A percentile compares a stretch with the other conserved stretches of the same genome.
Evolutionary conservation across 35 echinoderm and acorn worm species (phyloP).

Genomic region (Antedon bifida): DNA sequence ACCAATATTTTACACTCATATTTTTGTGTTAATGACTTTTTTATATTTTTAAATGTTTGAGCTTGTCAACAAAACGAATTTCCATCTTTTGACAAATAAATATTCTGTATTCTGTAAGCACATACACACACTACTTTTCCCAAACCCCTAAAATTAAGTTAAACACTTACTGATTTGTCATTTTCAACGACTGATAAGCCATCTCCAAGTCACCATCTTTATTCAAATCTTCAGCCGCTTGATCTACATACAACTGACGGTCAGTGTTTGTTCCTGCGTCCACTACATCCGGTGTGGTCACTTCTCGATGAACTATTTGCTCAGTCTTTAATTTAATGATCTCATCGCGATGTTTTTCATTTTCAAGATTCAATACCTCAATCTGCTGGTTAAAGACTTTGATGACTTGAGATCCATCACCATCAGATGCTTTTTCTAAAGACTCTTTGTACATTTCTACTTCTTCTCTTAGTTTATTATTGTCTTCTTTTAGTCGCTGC

Average conservation of each 20-base stretch:
- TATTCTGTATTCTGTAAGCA: too few relatives aligned
- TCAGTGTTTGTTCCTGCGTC: constrained; percentile 50
- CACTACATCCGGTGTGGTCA: neutral
- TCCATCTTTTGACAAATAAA: too few relatives aligned
- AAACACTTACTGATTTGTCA: constrained; percentile 92
- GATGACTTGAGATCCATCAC: constrained; percentile 38
- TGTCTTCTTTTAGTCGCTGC: constrained; percentile 51
- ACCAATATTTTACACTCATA: too few relatives aligned
- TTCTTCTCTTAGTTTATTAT: constrained; percentile 46
- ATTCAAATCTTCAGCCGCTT: constrained; percentile 19
- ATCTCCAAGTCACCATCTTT: constrained; percentile 32
- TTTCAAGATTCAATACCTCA: constrained; percentile 46
- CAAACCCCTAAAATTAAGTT: too few relatives aligned
- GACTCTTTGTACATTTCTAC: constrained; percentile 28
- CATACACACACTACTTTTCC: too few relatives aligned
- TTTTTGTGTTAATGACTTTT: too few relatives aligned
- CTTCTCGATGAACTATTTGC: constrained; percentile 36
- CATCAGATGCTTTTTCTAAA: constrained; percentile 11
- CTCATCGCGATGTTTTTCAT: constrained; percentile 82
- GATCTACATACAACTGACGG: constrained; percentile 22
- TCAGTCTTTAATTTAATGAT: constrained; percentile 74
- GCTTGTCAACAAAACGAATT: too few relatives aligned
- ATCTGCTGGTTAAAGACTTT: constrained; percentile 66
- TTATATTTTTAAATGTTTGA: too few relatives aligned
- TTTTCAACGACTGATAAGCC: constrained; percentile 78